Evolutionary conservation across 2,888 invertebrate species (phyloP), one percentile per base, ranked within the genome.

Genomic region (Oscheius sp.): DNA sequence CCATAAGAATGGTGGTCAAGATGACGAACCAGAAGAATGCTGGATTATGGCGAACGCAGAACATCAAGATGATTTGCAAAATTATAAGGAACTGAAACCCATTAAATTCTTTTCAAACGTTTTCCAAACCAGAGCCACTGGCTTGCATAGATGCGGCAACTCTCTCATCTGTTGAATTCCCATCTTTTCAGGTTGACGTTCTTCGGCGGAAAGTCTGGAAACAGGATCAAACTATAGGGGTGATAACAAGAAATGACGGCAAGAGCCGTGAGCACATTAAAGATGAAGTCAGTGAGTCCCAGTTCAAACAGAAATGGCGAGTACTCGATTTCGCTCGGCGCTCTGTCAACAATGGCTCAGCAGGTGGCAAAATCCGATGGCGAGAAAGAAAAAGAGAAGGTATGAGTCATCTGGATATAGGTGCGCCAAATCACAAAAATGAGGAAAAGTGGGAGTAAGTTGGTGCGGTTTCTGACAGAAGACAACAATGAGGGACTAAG

Each of bases 51-150:
- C n/a, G n/a, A n/a, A n/a, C n/a, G n/a, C n/a, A n/a, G n/a, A 76
- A 78, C 78, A 81, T 78, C 59, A 79, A 81, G 32, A 79, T 77
- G 42, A 78, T 76, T 71, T 81, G 81, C 33, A 81, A 74, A 50
- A 81, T 73, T 2, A 76, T 70, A 29, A 81, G 73, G 21, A 79
- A 72, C 75, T 79, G 71, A 29, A 79, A 71, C 3, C 21, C 10
- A 13, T 42, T 42, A 47, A 50, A 21, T 53, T 33, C 33, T 10
- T 32, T 48, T 29, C 32, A 1, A 13, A 65, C 42, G 4, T 42
- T 42, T 29, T n/a, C 2, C 71, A 37, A 21, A 78, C 78, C 72
- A 81, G 48, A 48, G 79, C 57, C n/a, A 50, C 68, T 13, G 81
- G 81, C 62, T 81, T 81, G 53, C 79, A 42, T 11, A 79, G 70